Percentiles rank a stretch among this genome's conserved stretches.
These are phyloP conservation scores for Australoheros facetus DNA, from an alignment of 2,797 vertebrate species.

Conservation along the genomic window DNA sequence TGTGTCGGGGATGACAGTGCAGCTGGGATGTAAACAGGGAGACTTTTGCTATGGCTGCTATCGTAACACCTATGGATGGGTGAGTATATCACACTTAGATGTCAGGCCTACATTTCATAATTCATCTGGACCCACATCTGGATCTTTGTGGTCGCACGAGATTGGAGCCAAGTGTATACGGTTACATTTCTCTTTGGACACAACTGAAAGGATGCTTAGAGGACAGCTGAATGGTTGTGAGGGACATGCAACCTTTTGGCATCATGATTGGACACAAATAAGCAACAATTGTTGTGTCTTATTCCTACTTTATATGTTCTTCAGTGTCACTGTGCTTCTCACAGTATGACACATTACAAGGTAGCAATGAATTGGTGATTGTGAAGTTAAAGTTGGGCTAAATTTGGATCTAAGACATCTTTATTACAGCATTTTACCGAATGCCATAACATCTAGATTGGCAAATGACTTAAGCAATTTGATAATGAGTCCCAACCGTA, in stretches of 20 bases:
- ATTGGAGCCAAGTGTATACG: neutral
- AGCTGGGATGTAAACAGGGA: conserved; percentile 46
- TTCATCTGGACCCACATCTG: neutral
- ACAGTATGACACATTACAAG: neutral
- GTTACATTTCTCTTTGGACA: conserved; percentile 8
- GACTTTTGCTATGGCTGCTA: conserved; percentile 49
- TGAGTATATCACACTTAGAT: conserved; percentile 12
- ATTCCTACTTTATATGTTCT: neutral
- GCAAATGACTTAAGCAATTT: neutral
- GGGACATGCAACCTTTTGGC: conserved; percentile 52
- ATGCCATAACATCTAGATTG: neutral
- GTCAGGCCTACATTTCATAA: conserved; percentile 36
- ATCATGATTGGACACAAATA: neutral
- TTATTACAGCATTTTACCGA: neutral
- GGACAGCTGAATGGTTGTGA: conserved; percentile 1
- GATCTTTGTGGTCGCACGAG: conserved; percentile 12
- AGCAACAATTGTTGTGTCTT: neutral
- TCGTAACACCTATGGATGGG: conserved; percentile 29
- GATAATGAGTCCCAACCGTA: neutral
- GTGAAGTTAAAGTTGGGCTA: conserved; percentile 7
- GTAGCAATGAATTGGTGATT: neutral
- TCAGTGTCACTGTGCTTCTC: neutral
- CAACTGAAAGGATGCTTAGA: conserved; percentile 1
- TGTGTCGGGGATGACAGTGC: neutral
- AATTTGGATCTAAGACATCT: neutral